Conservation (phyloP, 37 sponge, comb jelly and placozoan genomes). For the Oopsacas minuta region DNA sequence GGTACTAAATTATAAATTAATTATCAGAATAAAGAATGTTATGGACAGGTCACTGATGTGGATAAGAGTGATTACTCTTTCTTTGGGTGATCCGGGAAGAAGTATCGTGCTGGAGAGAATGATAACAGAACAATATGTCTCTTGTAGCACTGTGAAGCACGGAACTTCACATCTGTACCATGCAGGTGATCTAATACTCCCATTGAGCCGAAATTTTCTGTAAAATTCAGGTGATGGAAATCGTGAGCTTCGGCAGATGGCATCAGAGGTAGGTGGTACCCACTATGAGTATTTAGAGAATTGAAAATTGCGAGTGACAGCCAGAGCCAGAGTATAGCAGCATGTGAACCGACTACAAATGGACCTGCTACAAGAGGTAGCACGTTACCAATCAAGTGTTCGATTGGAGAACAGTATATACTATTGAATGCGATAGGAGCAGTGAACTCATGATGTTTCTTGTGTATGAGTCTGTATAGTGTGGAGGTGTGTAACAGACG, state of each 20-base stretch:
- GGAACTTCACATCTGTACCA: conserved; percentile 58
- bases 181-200: conserved; percentile 67
- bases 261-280: conserved; percentile 85
- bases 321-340: conserved; percentile 69
- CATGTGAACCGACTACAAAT: conserved; percentile 48
- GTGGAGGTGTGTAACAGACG: conserved; percentile 54
- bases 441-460: conserved; percentile 85
- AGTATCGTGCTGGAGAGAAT: conserved; percentile 26
- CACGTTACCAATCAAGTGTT: conserved; percentile 49
- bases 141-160: conserved; percentile 35
- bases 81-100: background rate
- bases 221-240: conserved; percentile 77
- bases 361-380: conserved; percentile 44
- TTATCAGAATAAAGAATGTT: too few relatives aligned
- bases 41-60: too few relatives aligned
- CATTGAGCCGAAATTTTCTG: conserved; percentile 53
- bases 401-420: conserved; percentile 74
- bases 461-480: conserved; percentile 83
- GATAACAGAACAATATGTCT: conserved; percentile 52
- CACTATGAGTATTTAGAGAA: conserved; percentile 57
- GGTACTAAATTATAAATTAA: too few relatives aligned
- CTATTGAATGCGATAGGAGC: conserved; percentile 55
- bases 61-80: background rate
- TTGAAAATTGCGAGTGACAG: conserved; percentile 32
- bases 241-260: conserved; percentile 81